These are phyloP conservation scores for Dryobota labecula DNA, from an alignment of 2,888 invertebrate genomes.

Conservation along the genomic window DNA sequence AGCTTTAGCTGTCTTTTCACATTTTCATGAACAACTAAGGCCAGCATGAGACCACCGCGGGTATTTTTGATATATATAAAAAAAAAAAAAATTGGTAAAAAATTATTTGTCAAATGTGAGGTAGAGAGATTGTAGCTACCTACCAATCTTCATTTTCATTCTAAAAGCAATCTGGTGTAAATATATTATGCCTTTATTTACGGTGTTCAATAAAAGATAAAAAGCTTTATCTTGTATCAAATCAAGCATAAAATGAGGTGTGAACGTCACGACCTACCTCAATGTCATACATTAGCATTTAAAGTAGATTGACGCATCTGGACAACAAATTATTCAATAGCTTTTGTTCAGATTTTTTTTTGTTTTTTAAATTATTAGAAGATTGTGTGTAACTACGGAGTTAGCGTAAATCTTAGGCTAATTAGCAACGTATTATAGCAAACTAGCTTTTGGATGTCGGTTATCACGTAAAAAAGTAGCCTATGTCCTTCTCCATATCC, in stretches of 20 bases:
- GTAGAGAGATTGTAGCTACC: constrained; percentile 1
- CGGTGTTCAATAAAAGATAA: constrained; percentile 42
- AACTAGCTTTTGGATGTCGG: too few relatives aligned
- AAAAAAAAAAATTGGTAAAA: constrained; percentile 4
- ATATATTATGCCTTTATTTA: constrained; percentile 29
- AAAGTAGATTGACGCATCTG: background rate
- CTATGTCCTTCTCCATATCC: too few relatives aligned
- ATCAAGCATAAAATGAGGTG: constrained; percentile 24
- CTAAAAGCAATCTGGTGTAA: constrained; percentile 38
- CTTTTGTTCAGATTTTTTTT: background rate
- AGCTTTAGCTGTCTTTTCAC: background rate
- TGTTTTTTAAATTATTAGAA: too few relatives aligned
- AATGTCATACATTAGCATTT: constrained; percentile 56
- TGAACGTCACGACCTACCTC: constrained; percentile 47
- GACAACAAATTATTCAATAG: background rate
- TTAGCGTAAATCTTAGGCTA: background rate
- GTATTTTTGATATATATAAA: background rate
- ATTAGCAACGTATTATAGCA: background rate
- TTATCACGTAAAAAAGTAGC: too few relatives aligned
- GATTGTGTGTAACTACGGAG: background rate
- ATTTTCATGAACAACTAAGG: background rate
- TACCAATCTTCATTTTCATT: constrained; percentile 39
- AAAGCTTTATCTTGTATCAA: constrained; percentile 27
- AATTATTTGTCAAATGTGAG: constrained; percentile 16
- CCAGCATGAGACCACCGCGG: background rate